Evolutionary conservation across 2,888 invertebrate species (phyloP), one percentile per base, ranked within the genome.

Genomic region (Metalampra italica): DNA sequence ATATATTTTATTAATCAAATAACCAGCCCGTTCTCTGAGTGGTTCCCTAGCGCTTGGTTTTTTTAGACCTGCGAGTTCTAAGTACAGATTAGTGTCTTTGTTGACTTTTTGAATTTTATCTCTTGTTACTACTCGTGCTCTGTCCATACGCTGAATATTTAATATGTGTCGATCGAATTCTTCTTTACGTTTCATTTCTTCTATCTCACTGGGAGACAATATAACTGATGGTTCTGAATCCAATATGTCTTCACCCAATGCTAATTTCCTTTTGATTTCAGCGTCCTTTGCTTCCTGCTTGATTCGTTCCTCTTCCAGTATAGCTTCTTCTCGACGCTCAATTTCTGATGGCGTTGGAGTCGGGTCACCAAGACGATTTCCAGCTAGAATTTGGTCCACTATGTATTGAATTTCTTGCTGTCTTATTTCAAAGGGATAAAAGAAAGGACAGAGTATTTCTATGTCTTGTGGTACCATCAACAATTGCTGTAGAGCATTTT

Each of bases 401-500:
- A 89, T 75, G n/a, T 82, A 80, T 54, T 89, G 89, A 75, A 82
- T 80, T 75, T 89, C 85, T 64, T 80, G 62, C 56, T 68, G 58
- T 42, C 88, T 72, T 64, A 82, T 90, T 77, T 92, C 94, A 59
- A 81, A 90, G 55, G 90, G 87, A 77, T 91, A 94, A 74, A 91
- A 94, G 51, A 87, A 88, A 0, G 93, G 92, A 52, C 92, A 90
- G n/a, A 91, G 62, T 47, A 93, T 85, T 69, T 92, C 90, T n/a
- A 93, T 73, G 52, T 93, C 91, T 37, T 91, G 83, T 0, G 95
- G 95, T 14, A 93, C 90, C 56, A 95, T 87, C 53, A 94, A 92
- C 70, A 94, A 74, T 76, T 93, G 92, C 46, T 93, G 90, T 45
- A 95, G 71, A 29, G 92, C 90, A 61, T 94, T 93, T 66, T 96